Base-by-base conservation (phyloP, 2,888 invertebrate species). In the Hemithea aestivaria region DNA sequence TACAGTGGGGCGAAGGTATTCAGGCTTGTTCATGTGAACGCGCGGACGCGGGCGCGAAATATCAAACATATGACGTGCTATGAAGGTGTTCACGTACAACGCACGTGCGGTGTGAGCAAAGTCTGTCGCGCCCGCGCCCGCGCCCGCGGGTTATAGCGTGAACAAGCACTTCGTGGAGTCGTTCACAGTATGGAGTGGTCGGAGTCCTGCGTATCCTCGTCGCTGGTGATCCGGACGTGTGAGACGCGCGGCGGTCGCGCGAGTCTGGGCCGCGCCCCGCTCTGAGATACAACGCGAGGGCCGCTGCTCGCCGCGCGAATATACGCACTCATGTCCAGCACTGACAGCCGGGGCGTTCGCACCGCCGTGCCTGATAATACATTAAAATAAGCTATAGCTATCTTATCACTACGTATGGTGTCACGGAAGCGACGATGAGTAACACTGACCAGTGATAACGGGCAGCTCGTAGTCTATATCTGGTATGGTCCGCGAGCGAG, bases 181-280 rank as follows among this genome's bases (percentile, higher is more conserved):
- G 36, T 39, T 16, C 38, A 35, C 21, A 41, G 29, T 16, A 16
- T 16, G 16, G 16, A 4, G 30, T 29, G 40, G 26, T 64, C 66
- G 53, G 76, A 75, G 53, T 84, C 82, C 0, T 77, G 80, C 1
- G 85, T 84, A 48, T 84, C 81, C 35, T 85, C 85, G 58, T 85
- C 85, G 62, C 84, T 85, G 24, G 85, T 84, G 53, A 66, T 48
- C 21, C 64, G 39, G 11, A 63, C 37, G 40, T 67, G 67, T 6
- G 68, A 38, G 23, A 63, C 56, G 2, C 75, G 66, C 23, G 69
- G 61, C 3, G 66, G 62, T 2, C 71, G 62, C 20, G 69, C 61
- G 1, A 63, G 49, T 7, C 53, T 58, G 24, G 43, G 20, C 8
- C 24, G 22, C 36, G 30, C 21, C 20, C 27, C 35, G 25, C 35